These are phyloP conservation scores for Tillus elongatus DNA, from an alignment of 2,888 invertebrate genomes.

Conservation along the genomic window DNA sequence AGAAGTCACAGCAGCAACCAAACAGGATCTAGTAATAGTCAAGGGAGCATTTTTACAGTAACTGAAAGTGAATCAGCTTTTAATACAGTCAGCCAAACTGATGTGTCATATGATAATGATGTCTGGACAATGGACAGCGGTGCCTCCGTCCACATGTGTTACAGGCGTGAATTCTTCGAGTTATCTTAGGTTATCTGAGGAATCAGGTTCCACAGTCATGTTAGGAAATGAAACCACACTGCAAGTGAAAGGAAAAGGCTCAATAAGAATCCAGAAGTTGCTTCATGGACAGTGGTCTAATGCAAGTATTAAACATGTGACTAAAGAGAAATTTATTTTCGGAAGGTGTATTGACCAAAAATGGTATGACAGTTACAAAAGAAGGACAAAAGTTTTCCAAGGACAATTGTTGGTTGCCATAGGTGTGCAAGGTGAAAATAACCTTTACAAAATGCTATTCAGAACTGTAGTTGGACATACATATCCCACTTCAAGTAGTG, in stretches of 20 bases:
- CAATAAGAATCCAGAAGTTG: too few species aligned
- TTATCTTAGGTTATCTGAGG: too few species aligned
- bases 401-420: neutral
- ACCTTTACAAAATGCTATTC: neutral
- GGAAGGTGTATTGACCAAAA: neutral
- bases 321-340: conserved; percentile 1
- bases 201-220: neutral
- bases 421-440: neutral
- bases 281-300: neutral
- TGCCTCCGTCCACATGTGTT: conserved; percentile 1
- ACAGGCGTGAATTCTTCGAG: neutral
- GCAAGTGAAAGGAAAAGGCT: too few species aligned
- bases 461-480: neutral
- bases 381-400: neutral
- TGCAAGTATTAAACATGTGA: neutral
- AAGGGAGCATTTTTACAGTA: too few species aligned
- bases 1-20: too few species aligned
- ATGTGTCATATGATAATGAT: too few species aligned
- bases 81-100: neutral
- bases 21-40: too few species aligned
- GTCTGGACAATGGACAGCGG: conserved; percentile 1
- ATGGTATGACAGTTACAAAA: neutral
- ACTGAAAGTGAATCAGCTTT: neutral
- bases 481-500: neutral
- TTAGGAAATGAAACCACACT: too few species aligned